phyloP scores from a whole-genome alignment of 1,140 invertebrate species.

The Dendroctonus valens region DNA sequence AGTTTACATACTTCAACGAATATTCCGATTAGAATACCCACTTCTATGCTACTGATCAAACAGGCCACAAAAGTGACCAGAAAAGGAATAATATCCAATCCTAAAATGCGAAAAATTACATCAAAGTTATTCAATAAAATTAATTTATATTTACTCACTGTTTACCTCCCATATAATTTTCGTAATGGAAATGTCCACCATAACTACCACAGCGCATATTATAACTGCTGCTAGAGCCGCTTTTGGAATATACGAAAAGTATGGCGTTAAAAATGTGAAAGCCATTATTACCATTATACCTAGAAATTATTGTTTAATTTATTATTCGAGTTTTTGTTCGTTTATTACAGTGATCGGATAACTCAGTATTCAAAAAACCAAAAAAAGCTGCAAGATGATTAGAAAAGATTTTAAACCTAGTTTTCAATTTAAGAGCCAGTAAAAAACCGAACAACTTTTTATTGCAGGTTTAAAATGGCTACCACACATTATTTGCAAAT shows the following conservation, averaged over 20 bases:
- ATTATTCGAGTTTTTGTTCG: not conserved
- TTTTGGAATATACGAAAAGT: conserved; percentile 70
- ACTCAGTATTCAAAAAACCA: too few relatives aligned
- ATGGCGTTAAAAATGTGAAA: conserved; percentile 64
- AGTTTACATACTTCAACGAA: conserved; percentile 72
- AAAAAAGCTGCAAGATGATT: too few relatives aligned
- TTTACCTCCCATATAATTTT: conserved; percentile 63
- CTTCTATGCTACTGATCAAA: conserved; percentile 73
- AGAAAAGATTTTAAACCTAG: too few relatives aligned
- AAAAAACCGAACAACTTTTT: too few relatives aligned
- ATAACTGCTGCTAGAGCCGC: conserved; percentile 65
- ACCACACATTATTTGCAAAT: too few relatives aligned
- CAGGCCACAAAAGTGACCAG: conserved; percentile 71
- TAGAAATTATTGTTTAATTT: conserved; percentile 43
- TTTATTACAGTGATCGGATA: not conserved
- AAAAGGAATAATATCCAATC: conserved; percentile 73
- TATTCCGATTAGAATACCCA: conserved; percentile 82
- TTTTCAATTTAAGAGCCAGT: too few relatives aligned
- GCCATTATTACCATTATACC: conserved; percentile 56
- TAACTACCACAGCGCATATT: conserved; percentile 68
- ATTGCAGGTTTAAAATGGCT: too few relatives aligned
- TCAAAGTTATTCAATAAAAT: conserved; percentile 1
- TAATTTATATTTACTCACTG: conserved; percentile 52
- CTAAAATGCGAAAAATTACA: conserved; percentile 53
- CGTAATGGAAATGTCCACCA: conserved; percentile 64